Conservation (phyloP, 1,140 invertebrate species). For the Teleogryllus occipitalis region DNA sequence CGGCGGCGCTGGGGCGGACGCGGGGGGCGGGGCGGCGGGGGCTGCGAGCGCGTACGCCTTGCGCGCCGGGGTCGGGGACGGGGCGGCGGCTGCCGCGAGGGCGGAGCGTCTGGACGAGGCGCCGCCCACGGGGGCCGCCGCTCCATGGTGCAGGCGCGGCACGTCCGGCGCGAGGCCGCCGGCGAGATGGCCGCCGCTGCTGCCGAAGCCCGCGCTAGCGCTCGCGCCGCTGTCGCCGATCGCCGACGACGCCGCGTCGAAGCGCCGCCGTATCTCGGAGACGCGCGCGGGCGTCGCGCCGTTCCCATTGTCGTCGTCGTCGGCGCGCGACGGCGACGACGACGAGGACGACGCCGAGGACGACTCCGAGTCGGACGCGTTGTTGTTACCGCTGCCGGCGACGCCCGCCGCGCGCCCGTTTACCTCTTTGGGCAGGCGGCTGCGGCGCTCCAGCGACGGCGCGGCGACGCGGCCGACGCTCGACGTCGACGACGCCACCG, state of each 20-base stretch:
- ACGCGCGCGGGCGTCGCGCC: not conserved
- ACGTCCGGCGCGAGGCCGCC: not conserved
- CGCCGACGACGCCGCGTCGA: not conserved
- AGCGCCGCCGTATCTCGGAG: conserved; percentile 13
- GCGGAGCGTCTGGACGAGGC: not conserved
- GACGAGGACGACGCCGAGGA: too few relatives aligned
- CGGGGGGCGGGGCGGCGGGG: not conserved
- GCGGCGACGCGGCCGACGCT: not conserved
- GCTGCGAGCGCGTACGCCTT: not conserved
- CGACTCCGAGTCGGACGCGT: not conserved
- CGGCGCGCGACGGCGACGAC: not conserved
- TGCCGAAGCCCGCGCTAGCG: not conserved
- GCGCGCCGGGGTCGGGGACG: not conserved
- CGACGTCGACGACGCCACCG: not conserved
- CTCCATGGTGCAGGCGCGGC: too few relatives aligned
- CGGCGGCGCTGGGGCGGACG: not conserved
- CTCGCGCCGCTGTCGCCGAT: not conserved
- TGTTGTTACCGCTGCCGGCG: not conserved
- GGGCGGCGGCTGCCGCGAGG: not conserved
- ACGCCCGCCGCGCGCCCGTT: not conserved
- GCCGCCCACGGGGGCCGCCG: too few relatives aligned
- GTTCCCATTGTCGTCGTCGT: conserved; percentile 16
- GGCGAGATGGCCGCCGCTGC: not conserved
- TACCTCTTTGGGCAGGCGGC: conserved; percentile 7
- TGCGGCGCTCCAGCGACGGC: conserved; percentile 1